These are phyloP conservation scores for Pseudorhombus dupliciocellatus DNA, from an alignment of 2,113 vertebrate species.

Conservation along the genomic window DNA sequence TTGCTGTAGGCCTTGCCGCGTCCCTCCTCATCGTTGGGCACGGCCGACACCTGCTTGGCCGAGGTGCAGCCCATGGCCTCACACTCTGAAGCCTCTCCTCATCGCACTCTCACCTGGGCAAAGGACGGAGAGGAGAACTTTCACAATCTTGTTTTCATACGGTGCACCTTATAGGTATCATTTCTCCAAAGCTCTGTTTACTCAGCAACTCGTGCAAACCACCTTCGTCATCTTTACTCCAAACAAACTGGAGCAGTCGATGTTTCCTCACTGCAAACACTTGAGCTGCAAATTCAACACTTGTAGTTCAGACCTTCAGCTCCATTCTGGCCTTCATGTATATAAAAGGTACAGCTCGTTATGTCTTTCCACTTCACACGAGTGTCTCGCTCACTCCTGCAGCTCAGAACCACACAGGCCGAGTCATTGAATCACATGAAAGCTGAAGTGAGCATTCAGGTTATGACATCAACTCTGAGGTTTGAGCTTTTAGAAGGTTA, in stretches of 20 bases:
- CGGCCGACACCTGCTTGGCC: conserved; percentile 99
- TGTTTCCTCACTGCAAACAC: neutral
- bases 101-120: conserved; percentile 83
- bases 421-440: neutral
- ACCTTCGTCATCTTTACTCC: conserved; percentile 5
- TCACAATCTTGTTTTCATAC: neutral
- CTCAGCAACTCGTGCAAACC: neutral
- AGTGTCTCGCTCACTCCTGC: conserved; percentile 11
- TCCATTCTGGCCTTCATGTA: neutral
- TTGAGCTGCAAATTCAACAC: neutral
- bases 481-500: neutral
- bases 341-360: neutral
- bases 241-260: conserved; percentile 2
- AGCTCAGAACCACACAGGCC: neutral
- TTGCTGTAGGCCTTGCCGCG: conserved; percentile 98
- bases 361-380: neutral
- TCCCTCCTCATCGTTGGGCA: conserved; percentile 99
- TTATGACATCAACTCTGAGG: neutral
- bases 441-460: conserved; percentile 11
- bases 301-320: neutral
- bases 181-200: neutral
- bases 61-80: conserved; percentile 99
- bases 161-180: neutral
- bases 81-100: conserved; percentile 89
- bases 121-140: conserved; percentile 23